These are phyloP conservation scores for Drosophila baimaii DNA, from an alignment of 1,140 invertebrate genomes.

Conservation along the genomic window DNA sequence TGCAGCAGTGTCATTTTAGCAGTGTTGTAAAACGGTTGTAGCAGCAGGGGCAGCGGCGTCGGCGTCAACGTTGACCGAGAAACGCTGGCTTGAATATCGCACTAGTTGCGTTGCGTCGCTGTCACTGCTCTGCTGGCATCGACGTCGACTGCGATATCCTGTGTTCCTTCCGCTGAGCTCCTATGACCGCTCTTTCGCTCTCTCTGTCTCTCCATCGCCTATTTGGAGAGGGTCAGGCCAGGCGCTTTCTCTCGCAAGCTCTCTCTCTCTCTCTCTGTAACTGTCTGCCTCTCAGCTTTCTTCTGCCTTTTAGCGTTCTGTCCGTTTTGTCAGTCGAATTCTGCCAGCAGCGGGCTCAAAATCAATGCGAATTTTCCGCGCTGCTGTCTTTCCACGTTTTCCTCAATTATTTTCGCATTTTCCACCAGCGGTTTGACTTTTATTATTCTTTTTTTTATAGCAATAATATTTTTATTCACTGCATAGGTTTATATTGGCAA, in stretches of 20 bases:
- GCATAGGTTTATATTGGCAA: slow-evolving; percentile 22
- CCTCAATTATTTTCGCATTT: slow-evolving; percentile 19
- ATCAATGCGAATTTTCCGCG: slow-evolving; percentile 46
- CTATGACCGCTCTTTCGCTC: slow-evolving; percentile 1
- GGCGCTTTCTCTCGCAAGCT: not conserved
- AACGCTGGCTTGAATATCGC: slow-evolving; percentile 5
- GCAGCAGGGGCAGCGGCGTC: slow-evolving; percentile 2
- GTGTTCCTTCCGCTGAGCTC: slow-evolving; percentile 21
- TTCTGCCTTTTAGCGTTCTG: slow-evolving; percentile 9
- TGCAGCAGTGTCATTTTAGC: slow-evolving; percentile 8
- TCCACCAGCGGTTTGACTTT: slow-evolving; percentile 6
- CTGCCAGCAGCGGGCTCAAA: slow-evolving; percentile 38
- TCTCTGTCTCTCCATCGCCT: not conserved
- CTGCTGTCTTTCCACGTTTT: slow-evolving; percentile 26
- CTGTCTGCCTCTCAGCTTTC: slow-evolving; percentile 13
- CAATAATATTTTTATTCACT: slow-evolving; percentile 1
- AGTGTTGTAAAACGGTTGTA: slow-evolving; percentile 24
- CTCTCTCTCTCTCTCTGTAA: not conserved
- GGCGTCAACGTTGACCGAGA: slow-evolving; percentile 13
- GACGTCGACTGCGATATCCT: slow-evolving; percentile 23
- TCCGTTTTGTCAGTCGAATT: slow-evolving; percentile 33
- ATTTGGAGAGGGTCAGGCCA: not conserved
- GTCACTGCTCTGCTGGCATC: slow-evolving; percentile 5
- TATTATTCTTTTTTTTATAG: slow-evolving; percentile 2
- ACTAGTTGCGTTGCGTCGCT: slow-evolving; percentile 36